Conservation (phyloP, 2,113 vertebrate genomes). For the Gallinago jamesoni region DNA sequence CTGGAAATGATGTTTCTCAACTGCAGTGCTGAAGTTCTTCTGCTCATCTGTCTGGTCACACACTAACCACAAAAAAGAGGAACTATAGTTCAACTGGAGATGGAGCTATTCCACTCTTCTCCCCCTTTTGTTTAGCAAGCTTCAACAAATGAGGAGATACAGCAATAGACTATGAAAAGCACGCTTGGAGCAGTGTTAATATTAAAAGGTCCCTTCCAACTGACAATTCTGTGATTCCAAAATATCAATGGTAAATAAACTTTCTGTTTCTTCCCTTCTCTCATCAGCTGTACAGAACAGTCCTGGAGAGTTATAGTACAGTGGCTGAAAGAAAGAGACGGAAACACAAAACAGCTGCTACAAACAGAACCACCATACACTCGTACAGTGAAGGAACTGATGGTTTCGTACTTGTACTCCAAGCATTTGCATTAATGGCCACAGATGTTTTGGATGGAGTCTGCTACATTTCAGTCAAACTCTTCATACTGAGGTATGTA, state of each 20-base stretch:
- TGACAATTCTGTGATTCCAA: too few relatives aligned
- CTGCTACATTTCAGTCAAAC: neutral
- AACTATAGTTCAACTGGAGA: neutral
- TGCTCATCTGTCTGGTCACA: neutral
- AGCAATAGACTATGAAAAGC: neutral
- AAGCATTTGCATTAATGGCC: neutral
- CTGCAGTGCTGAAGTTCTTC: neutral
- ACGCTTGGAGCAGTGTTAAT: neutral
- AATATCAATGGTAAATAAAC: neutral
- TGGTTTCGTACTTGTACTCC: neutral
- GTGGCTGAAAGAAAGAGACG: neutral
- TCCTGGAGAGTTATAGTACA: neutral
- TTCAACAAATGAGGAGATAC: neutral
- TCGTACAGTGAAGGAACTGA: neutral
- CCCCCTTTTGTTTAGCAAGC: neutral
- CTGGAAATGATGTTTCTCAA: neutral
- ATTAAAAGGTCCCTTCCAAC: neutral
- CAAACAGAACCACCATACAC: neutral
- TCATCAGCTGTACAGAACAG: neutral
- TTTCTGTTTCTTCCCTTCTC: neutral
- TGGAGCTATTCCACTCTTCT: neutral
- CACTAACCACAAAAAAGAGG: neutral
- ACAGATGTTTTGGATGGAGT: neutral
- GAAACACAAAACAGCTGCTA: neutral
- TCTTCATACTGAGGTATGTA: neutral